Evolutionary conservation across 2,888 invertebrate species (phyloP), one percentile per base, ranked within the genome.

Genomic region (Yponomeuta sedellus): DNA sequence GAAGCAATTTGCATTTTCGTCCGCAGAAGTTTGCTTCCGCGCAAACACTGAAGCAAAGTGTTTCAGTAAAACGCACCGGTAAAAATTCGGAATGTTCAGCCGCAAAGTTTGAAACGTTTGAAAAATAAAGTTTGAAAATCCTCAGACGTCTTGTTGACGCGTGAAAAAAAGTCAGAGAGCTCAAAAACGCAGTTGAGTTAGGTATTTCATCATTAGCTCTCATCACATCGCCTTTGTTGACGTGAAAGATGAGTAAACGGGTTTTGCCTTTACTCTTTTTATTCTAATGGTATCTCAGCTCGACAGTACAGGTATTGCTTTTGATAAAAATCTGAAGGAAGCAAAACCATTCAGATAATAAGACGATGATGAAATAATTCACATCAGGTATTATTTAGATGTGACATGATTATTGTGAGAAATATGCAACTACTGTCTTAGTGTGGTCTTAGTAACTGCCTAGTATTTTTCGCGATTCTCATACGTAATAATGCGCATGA

Each of bases 151-250:
- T 52, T 52, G 44, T 52, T 52, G 44, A 1, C 10, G 34, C 34
- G 34, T 34, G 34, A 34, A 34, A 52, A n/a, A 52, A 52, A 52
- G 16, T 2, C 44, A 16, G 44, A 44, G 12, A 12, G 44, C 44
- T 52, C 5, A 52, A 25, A 57, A 57, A 20, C 57, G 34, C 34
- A 59, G 20, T 59, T 59, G 12, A n/a, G n/a, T 11, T 59, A 22
- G 44, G 12, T 22, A 59, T 8, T 59, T 4, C 25, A 4, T 59
- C 57, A 64, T 56, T 57, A 64, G 57, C 64, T 57, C 74, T 76
- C 76, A 74, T 76, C 78, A 79, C 78, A 73, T 74, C 74, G 74
- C 77, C 34, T 34, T 75, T 79, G 80, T 81, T 80, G 79, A 81
- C 77, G 79, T 77, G 70, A 68, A 67, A 67, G 70, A 69, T 63